These are phyloP conservation scores for Drosophila pullipes DNA, from an alignment of 2,888 invertebrate species.

Conservation along the genomic window DNA sequence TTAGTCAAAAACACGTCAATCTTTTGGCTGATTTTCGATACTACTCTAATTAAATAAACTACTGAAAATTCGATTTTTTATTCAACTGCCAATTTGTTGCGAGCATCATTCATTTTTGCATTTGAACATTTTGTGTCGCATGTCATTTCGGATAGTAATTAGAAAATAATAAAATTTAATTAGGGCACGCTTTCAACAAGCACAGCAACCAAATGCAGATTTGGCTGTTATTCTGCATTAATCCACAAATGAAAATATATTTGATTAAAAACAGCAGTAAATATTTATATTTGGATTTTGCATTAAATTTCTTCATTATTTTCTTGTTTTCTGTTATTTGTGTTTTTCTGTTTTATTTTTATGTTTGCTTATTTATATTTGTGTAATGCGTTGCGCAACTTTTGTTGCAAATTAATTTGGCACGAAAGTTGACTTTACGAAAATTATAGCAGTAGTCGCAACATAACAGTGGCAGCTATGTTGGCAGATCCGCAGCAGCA, in stretches of 20 bases:
- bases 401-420: conserved; percentile 78
- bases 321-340: conserved; percentile 20
- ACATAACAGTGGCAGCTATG: background rate
- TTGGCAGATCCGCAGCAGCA: conserved; percentile 14
- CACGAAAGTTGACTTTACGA: conserved; percentile 62
- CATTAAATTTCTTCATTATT: conserved; percentile 12
- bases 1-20: background rate
- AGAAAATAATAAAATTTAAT: conserved; percentile 25
- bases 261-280: background rate
- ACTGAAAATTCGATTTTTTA: conserved; percentile 4
- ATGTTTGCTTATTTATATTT: conserved; percentile 60
- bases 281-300: conserved; percentile 12
- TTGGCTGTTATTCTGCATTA: conserved; percentile 5
- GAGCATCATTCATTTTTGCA: background rate
- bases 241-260: conserved; percentile 13
- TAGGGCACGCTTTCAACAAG: conserved; percentile 3
- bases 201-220: background rate
- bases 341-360: background rate
- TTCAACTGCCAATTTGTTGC: background rate
- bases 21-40: background rate
- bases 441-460: conserved; percentile 50
- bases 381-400: conserved; percentile 69
- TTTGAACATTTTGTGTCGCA: conserved; percentile 6
- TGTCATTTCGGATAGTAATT: conserved; percentile 22
- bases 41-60: background rate